Conservation (phyloP, 2,888 invertebrate genomes). For the Bellardia pandia region DNA sequence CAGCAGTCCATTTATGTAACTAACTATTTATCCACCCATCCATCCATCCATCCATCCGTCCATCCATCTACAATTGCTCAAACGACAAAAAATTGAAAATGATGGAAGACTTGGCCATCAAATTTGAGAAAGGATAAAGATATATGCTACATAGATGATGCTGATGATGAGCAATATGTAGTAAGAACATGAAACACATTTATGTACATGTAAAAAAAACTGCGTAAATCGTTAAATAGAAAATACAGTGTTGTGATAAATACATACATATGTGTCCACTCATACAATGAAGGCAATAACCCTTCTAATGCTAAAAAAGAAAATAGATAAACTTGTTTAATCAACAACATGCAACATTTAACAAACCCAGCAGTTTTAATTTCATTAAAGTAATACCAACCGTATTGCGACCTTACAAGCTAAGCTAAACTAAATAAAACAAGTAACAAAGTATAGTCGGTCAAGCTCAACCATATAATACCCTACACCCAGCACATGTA, state of each 20-base stretch:
- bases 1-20: neutral
- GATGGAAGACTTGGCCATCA: slow-evolving; percentile 37
- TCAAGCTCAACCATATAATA: no score
- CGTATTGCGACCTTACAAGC: no score
- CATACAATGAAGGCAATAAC: no score
- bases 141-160: neutral
- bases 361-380: no score
- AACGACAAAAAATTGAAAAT: slow-evolving; percentile 16
- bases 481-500: no score
- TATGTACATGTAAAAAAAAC: neutral
- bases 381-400: no score
- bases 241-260: neutral
- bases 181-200: neutral
- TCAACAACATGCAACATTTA: no score
- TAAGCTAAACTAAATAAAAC: no score
- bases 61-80: neutral
- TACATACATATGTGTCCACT: neutral
- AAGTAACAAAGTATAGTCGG: no score
- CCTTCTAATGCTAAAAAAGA: no score
- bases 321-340: no score
- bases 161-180: neutral
- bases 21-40: neutral
- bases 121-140: slow-evolving; percentile 20
- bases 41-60: neutral
- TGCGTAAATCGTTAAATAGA: neutral